phyloP scores from a whole-genome alignment of 2,113 vertebrate genomes.

The Pseudopodoces humilis region DNA sequence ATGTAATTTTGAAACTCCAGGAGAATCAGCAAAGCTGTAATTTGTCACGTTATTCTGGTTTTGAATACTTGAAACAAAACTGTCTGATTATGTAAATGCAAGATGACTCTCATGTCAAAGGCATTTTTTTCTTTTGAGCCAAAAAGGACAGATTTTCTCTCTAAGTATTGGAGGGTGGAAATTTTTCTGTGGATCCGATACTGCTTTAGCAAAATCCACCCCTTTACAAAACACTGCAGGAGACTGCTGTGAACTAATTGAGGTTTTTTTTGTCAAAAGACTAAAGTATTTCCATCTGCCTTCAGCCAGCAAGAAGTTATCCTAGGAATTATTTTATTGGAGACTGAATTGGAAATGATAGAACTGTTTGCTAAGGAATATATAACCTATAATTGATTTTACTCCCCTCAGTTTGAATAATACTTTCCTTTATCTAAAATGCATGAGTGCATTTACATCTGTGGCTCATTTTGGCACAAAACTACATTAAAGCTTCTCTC shows the following conservation, averaged over 20 bases:
- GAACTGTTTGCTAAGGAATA: slow-evolving; percentile 12
- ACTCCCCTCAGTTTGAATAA: not conserved
- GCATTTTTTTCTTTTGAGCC: not conserved
- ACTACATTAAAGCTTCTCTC: not conserved
- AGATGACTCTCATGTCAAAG: not conserved
- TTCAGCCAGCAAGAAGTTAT: not conserved
- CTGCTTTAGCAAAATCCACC: not conserved
- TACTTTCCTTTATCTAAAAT: slow-evolving; percentile 44
- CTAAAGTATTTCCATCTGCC: not conserved
- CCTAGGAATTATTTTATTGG: not conserved
- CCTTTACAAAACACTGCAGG: not conserved
- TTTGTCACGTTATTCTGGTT: not conserved
- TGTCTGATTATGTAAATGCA: not conserved
- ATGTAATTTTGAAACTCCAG: not conserved
- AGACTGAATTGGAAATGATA: not conserved
- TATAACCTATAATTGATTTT: slow-evolving; percentile 31
- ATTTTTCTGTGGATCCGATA: not conserved
- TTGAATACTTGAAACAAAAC: not conserved
- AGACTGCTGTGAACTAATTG: not conserved
- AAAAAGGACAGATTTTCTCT: not conserved
- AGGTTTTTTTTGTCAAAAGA: not conserved
- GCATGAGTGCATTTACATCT: slow-evolving; percentile 13
- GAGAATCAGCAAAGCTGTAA: not conserved
- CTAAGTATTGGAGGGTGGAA: not conserved
- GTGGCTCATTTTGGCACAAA: not conserved